Conservation (phyloP, 2,797 vertebrate genomes). For the Monodelphis domestica region DNA sequence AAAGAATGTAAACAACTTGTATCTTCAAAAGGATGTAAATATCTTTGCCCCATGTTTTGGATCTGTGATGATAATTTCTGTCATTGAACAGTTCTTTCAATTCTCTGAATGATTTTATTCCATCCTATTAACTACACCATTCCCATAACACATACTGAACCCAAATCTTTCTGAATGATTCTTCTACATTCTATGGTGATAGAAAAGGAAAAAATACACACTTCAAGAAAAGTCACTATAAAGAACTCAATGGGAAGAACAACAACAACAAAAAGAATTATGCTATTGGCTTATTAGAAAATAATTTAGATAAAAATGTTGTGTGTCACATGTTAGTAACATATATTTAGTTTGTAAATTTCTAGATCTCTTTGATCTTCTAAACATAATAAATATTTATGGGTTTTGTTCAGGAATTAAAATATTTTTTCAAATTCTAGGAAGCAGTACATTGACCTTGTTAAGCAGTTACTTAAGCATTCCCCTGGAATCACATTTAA, state of each 20-base stretch:
- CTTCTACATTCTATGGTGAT: slow-evolving; percentile 32
- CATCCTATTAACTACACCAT: background rate
- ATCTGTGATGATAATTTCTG: background rate
- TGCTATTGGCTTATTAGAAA: slow-evolving; percentile 18
- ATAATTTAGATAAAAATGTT: slow-evolving; percentile 45
- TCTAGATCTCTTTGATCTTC: slow-evolving; percentile 41
- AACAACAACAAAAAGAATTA: slow-evolving; percentile 33
- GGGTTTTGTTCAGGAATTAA: background rate
- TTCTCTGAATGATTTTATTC: background rate
- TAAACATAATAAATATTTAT: slow-evolving; percentile 36
- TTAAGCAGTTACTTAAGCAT: slow-evolving; percentile 33
- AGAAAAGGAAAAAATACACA: slow-evolving; percentile 14
- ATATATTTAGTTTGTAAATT: background rate
- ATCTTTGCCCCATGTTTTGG: background rate
- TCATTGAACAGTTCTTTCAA: background rate
- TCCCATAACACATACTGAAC: slow-evolving; percentile 17
- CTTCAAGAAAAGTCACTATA: slow-evolving; percentile 37
- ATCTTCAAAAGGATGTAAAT: background rate
- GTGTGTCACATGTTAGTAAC: slow-evolving; percentile 2
- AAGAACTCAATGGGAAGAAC: background rate
- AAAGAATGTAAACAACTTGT: no score
- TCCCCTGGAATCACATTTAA: background rate
- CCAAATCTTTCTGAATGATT: background rate
- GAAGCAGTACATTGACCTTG: slow-evolving; percentile 27
- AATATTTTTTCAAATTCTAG: slow-evolving; percentile 7